Evolutionary conservation across 2,888 invertebrate genomes (phyloP), one percentile per base, ranked within the genome.

Genomic region (Erebia palarica): DNA sequence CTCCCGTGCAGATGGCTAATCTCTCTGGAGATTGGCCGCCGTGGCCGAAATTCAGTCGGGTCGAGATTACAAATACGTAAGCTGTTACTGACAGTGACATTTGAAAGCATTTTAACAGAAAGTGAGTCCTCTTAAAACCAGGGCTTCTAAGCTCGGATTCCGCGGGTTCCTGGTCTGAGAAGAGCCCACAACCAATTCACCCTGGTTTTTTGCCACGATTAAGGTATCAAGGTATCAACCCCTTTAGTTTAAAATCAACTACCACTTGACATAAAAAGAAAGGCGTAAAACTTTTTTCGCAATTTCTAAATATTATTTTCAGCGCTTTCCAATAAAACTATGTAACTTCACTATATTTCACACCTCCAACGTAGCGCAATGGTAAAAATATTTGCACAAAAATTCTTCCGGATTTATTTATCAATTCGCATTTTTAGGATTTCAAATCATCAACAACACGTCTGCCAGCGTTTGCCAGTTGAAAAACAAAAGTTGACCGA

Each of bases 351-450:
- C 53, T 9, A 16, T 51, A 14, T n/a, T n/a, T 47, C 47, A 47
- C 13, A 13, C 47, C 3, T 13, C 47, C 11, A 47, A 16, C 53
- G 1, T 16, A 16, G 13, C 36, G 59, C 59, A n/a, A n/a, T 59
- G 59, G n/a, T 59, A 42, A 59, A 60, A 42, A 60, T 42, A 42
- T n/a, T 9, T n/a, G 58, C 14, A 60, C 42, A n/a, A 44, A 60
- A 42, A 60, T 16, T 42, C 10, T 10, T 60, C 16, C 42, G 60
- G 11, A 60, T 9, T 59, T 59, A 42, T 60, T 8, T 55, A 55
- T 55, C 9, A 44, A 60, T 60, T 42, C 42, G 16, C 42, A 47
- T 16, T 47, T 61, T 61, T 13, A 61, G 44, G 13, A 47, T 61
- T 63, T 21, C 21, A 18, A 63, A 63, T 21, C 47, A 49, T 14